These are phyloP conservation scores for Acheta domesticus DNA, from an alignment of 2,888 invertebrate genomes.

Conservation along the genomic window DNA sequence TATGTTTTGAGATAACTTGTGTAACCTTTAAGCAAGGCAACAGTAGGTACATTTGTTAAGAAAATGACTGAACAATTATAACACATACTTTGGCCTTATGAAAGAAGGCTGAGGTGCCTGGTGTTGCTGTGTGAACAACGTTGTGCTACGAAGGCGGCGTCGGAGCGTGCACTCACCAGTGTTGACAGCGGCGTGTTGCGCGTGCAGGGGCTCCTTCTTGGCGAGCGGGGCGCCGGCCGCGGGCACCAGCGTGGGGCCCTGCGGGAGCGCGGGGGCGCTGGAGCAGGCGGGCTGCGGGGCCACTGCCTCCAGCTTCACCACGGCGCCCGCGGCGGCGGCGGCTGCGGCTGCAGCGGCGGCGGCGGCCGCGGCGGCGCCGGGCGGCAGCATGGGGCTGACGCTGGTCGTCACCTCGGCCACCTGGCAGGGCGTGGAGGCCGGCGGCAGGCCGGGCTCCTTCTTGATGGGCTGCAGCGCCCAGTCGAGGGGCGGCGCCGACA, in stretches of 20 bases:
- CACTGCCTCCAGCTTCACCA: conserved; percentile 63
- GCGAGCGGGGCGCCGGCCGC: conserved; percentile 20
- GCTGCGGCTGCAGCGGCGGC: conserved; percentile 44
- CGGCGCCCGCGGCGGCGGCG: conserved; percentile 51
- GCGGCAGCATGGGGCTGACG: conserved; percentile 43
- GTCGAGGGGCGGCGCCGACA: conserved; percentile 38
- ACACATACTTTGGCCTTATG: no score
- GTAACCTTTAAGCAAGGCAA: no score
- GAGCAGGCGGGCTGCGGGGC: conserved; percentile 51
- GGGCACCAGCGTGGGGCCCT: background rate
- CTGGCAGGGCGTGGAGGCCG: background rate
- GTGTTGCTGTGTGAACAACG: no score
- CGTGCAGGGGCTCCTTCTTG: conserved; percentile 26
- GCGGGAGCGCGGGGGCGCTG: conserved; percentile 35
- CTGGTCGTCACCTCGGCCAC: conserved; percentile 55
- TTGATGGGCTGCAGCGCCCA: conserved; percentile 48
- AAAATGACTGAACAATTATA: no score
- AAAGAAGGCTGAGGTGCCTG: no score
- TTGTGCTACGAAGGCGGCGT: no score
- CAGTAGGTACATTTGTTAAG: no score
- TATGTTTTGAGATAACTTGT: no score
- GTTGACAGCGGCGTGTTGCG: conserved; percentile 27
- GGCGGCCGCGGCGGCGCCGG: conserved; percentile 52
- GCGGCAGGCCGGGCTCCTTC: conserved; percentile 58
- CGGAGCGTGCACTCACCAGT: conserved; percentile 12